Evolutionary conservation across 2,888 invertebrate genomes (phyloP).

Genomic region (Periphyllus acericola): DNA sequence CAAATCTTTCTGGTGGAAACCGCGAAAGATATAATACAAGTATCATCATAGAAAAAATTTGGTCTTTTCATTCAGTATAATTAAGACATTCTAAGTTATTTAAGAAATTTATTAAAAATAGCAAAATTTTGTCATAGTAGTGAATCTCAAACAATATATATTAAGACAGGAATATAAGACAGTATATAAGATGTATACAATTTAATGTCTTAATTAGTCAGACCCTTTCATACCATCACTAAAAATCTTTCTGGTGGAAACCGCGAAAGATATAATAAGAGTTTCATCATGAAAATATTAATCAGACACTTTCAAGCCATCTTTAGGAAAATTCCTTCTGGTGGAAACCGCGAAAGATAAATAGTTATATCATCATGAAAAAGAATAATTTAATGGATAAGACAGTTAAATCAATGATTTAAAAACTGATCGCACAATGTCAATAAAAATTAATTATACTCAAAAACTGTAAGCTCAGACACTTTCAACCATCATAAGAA

Average conservation of each 20-base stretch:
- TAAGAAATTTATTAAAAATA: too few species aligned
- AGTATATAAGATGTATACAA: background rate
- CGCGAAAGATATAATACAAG: conserved; percentile 61
- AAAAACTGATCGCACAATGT: background rate
- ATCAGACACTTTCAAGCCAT: conserved; percentile 52
- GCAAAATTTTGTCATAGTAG: too few species aligned
- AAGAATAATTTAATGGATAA: too few species aligned
- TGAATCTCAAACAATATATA: too few species aligned
- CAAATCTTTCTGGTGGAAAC: conserved; percentile 59
- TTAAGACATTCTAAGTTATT: too few species aligned
- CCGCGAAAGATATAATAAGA: conserved; percentile 62
- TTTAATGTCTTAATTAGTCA: background rate
- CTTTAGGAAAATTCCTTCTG: conserved; percentile 7
- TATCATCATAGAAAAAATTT: conserved; percentile 35
- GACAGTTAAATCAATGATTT: too few species aligned
- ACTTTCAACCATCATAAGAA: conserved; percentile 42
- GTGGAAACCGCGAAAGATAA: conserved; percentile 61
- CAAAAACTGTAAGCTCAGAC: conserved; percentile 26
- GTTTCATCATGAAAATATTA: conserved; percentile 34
- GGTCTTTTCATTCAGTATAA: background rate
- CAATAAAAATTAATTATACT: background rate
- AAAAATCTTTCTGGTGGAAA: conserved; percentile 57
- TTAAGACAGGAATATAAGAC: too few species aligned
- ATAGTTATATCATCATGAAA: conserved; percentile 28
- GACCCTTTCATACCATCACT: conserved; percentile 53